Evolutionary conservation across 1,140 invertebrate species (phyloP).

Genomic region (Diploscapter pachys): DNA sequence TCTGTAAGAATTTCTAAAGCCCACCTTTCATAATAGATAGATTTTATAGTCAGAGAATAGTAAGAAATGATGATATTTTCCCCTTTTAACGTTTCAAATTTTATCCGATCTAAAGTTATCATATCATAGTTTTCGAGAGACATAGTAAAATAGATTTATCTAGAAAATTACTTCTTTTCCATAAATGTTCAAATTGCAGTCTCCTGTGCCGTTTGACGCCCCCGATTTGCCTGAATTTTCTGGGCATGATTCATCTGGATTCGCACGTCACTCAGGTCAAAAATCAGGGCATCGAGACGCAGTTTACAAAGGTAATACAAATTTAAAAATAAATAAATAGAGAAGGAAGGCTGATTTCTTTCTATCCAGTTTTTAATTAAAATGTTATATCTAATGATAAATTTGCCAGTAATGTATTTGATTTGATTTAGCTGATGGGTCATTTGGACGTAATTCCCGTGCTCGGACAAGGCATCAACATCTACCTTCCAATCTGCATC

Average conservation of each 20-base stretch:
- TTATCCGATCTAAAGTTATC: too few species aligned
- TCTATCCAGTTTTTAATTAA: constrained; percentile 12
- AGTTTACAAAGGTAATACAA: constrained; percentile 51
- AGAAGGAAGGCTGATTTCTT: too few species aligned
- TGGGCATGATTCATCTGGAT: constrained; percentile 95
- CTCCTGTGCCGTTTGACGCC: constrained; percentile 93
- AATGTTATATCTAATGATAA: not conserved
- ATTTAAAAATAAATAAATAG: not conserved
- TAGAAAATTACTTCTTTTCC: not conserved
- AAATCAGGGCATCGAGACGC: constrained; percentile 53
- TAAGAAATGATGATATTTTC: not conserved
- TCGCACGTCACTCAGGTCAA: constrained; percentile 83
- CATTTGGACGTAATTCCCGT: constrained; percentile 97
- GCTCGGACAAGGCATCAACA: constrained; percentile 94
- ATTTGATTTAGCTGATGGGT: constrained; percentile 82
- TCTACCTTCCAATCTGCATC: constrained; percentile 97
- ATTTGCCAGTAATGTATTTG: constrained; percentile 2
- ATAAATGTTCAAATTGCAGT: constrained; percentile 63
- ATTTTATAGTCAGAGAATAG: not conserved
- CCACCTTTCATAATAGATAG: not conserved
- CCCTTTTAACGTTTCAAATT: not conserved
- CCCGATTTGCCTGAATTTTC: constrained; percentile 95
- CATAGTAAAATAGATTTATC: too few species aligned
- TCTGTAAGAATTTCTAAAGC: constrained; percentile 64
- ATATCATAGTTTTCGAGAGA: too few species aligned